Percentiles rank a stretch among this genome's conserved stretches.
phyloP scores from a whole-genome alignment of 2,797 vertebrate genomes.

The Sphenodon punctatus region DNA sequence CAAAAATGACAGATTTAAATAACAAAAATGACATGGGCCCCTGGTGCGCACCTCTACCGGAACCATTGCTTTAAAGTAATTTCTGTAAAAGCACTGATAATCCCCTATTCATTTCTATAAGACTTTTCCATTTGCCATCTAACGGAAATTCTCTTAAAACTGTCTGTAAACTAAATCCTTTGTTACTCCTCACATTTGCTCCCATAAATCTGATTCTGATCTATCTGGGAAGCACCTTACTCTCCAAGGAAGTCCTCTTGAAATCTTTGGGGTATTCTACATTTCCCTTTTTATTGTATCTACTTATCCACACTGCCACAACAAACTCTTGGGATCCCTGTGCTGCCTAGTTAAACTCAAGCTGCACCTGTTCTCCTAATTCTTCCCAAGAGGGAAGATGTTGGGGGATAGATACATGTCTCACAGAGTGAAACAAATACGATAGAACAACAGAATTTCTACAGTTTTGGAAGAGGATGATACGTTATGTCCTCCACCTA shows the following conservation, averaged over 20 bases:
- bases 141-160: conserved; percentile 26
- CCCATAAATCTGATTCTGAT: not conserved
- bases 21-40: too few relatives aligned
- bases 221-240: not conserved
- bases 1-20: too few relatives aligned
- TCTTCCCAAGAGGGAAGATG: too few relatives aligned
- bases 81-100: not conserved
- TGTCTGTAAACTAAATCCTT: not conserved
- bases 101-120: not conserved
- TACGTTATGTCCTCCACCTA: not conserved
- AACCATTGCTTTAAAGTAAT: not conserved
- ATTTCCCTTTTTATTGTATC: too few relatives aligned
- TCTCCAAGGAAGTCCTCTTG: not conserved
- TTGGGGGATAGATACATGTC: too few relatives aligned
- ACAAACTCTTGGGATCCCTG: too few relatives aligned
- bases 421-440: fast-evolving
- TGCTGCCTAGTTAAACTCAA: too few relatives aligned
- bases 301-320: too few relatives aligned
- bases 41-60: too few relatives aligned
- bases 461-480: not conserved
- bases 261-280: too few relatives aligned
- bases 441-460: too few relatives aligned
- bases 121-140: conserved; percentile 22
- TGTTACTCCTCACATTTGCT: not conserved
- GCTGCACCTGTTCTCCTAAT: too few relatives aligned